Evolutionary conservation across 2,888 invertebrate species (phyloP), one percentile per base, ranked within the genome.

Genomic region (Flexamia atlantica): DNA sequence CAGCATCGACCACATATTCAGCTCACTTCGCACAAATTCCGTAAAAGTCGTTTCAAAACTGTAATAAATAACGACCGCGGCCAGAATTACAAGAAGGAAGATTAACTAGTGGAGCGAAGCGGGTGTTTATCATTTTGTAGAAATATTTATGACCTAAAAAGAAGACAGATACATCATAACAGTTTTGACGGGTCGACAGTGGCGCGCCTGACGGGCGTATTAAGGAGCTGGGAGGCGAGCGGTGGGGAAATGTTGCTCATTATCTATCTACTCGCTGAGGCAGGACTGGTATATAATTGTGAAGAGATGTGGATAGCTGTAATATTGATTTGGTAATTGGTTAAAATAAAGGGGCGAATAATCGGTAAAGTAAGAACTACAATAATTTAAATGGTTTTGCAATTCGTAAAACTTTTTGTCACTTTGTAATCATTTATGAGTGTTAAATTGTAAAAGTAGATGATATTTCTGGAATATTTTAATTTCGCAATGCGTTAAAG

Each of bases 131-230:
- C 30, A 68, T 68, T 68, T 36, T 68, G 68, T 36, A 36, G 68
- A 68, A 68, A 68, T 68, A 68, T 68, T 68, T 68, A 68, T 68
- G 68, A 68, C 32, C 68, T 36, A 68, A 68, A 68, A 68, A 36
- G 68, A 74, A 74, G 72, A 74, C 72, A 25, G 72, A 74, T 42
- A 74, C 72, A 42, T 74, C 72, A 74, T 36, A 74, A 74, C 72
- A 74, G 72, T 40, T 30, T 36, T 74, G 72, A 74, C 72, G 36
- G 68, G 68, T 74, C 72, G 72, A 74, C 72, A 25, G 72, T 74
- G 72, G 72, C 72, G 72, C 72, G 72, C 72, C 68, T 68, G 68
- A 68, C 68, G 68, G 25, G 68, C 28, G 68, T 30, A 68, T n/a
- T 30, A 68, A 68, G 57, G 23, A 7, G 57, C 20, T 23, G 23